Evolutionary conservation across 1,140 invertebrate species (phyloP), one percentile per base, ranked within the genome.

Genomic region (Drosophila punjabiensis): DNA sequence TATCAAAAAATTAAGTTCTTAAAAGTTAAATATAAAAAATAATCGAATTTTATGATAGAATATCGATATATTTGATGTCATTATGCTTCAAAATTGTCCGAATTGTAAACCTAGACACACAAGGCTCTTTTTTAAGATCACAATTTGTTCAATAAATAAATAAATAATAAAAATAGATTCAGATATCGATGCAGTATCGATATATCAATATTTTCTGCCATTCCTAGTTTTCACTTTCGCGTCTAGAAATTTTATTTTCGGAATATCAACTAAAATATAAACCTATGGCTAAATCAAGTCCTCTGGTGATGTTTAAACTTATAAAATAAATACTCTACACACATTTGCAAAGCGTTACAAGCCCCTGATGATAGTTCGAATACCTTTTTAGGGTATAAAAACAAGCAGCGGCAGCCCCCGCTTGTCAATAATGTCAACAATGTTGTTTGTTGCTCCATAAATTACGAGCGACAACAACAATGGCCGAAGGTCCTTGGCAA

Each of bases 381-480:
- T 39, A 28, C 20, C 14, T 33, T 24, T 8, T 32, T 11, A 39
- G 55, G 20, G 55, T 58, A 58, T 58, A 10, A 14, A 63, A 62
- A 45, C 41, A 66, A 33, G 30, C 20, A 35, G 41, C 58, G 47
- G 43, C 63, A 32, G 65, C 28, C 50, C 33, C 65, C 73, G 76
- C 80, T 88, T 88, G 83, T 88, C 83, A 86, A 86, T 86, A 88
- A 88, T 80, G 83, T 88, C 85, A 88, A 88, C 81, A 88, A 84
- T 79, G 85, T 85, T 88, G 85, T 81, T 88, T 89, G 82, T 88
- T 88, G 81, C 73, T 76, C 82, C 85, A 88, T 88, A 88, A 88
- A 88, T 88, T 88, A 90, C 81, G 41, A 80, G 52, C 83, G 45
- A 47, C 75, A 76, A 76, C 73, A 76, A 76, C 74, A 76, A 76